Base-by-base conservation (phyloP, 1,140 invertebrate species). In the Acyrthosiphon pisum region DNA sequence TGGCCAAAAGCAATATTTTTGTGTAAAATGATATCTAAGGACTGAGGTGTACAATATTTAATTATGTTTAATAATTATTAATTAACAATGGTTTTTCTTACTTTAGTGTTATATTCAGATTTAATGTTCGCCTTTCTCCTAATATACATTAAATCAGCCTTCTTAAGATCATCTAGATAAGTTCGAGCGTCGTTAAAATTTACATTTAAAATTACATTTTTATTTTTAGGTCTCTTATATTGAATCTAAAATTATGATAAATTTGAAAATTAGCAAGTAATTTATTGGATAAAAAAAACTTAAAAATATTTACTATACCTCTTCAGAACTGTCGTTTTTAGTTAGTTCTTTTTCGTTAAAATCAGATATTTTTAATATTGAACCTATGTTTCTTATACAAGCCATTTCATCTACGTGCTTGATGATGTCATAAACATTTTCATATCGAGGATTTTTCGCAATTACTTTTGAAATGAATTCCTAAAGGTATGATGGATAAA, bases 391-490 rank as follows among this genome's bases (percentile, higher is more conserved):
- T 46, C 84, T 26, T 26, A 87, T 87, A n/a, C 84, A 87, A 26
- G 84, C 84, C 84, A 48, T 87, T 48, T 87, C 84, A 0, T 46
- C 44, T 8, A 87, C 84, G n/a, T 87, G 44, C 30, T 87, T 48
- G 11, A 87, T 87, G 1, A 87, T 87, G 9, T 87, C 84, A 20
- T 30, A 87, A 3, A 87, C 84, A n/a, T 41, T 48, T 41, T 48
- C 30, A 8, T 87, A 87, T 48, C 84, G 26, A 44, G 41, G 84
- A 30, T 87, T 87, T 48, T 44, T 87, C 11, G 23, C 44, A 30
- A 87, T 87, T 23, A 87, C 84, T 46, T 48, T 26, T 18, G 84
- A 87, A 87, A 87, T 48, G 9, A 87, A 87, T 46, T 87, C 30
- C 84, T 87, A 30, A 18, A 14, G 4, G 0, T 68, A 4, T 30